phyloP scores from a whole-genome alignment of 2,888 invertebrate genomes.

The Phymatocera aterrima region DNA sequence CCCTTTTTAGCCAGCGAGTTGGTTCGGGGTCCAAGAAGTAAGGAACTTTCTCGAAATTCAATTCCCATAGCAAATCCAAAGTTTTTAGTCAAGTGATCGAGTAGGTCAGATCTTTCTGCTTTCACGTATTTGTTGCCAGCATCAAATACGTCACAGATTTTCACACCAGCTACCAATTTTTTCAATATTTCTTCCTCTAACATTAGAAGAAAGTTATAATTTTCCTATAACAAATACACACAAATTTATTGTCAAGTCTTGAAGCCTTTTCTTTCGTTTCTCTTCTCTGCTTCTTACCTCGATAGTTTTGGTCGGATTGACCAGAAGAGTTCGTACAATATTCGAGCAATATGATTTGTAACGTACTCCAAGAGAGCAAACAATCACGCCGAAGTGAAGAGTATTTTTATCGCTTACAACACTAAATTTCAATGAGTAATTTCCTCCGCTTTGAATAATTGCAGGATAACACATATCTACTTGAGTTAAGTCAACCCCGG shows the following conservation, averaged over 20 bases:
- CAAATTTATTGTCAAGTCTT: neutral
- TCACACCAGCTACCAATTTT: conserved; percentile 87
- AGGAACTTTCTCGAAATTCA: conserved; percentile 96
- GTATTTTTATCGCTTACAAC: conserved; percentile 95
- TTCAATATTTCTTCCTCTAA: conserved; percentile 94
- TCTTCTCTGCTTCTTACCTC: conserved; percentile 71
- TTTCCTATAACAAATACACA: conserved; percentile 78
- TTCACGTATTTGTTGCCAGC: conserved; percentile 88
- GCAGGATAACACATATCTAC: conserved; percentile 99
- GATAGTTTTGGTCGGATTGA: conserved; percentile 88
- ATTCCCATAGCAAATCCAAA: conserved; percentile 99
- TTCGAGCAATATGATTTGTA: conserved; percentile 99
- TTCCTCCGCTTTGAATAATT: conserved; percentile 99
- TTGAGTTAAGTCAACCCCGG: conserved; percentile 91
- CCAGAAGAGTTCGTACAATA: conserved; percentile 95
- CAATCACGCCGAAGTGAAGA: conserved; percentile 96
- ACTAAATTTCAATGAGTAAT: conserved; percentile 97
- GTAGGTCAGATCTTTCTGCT: conserved; percentile 89
- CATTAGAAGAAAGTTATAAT: conserved; percentile 93
- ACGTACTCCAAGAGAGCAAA: conserved; percentile 94
- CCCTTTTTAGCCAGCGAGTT: conserved; percentile 88
- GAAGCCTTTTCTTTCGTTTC: neutral
- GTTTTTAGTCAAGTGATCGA: conserved; percentile 94
- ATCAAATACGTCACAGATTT: conserved; percentile 92
- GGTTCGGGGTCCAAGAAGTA: conserved; percentile 94